Evolutionary conservation across 1,140 invertebrate genomes (phyloP).

Genomic region (Trachymyrmex septentrionalis): DNA sequence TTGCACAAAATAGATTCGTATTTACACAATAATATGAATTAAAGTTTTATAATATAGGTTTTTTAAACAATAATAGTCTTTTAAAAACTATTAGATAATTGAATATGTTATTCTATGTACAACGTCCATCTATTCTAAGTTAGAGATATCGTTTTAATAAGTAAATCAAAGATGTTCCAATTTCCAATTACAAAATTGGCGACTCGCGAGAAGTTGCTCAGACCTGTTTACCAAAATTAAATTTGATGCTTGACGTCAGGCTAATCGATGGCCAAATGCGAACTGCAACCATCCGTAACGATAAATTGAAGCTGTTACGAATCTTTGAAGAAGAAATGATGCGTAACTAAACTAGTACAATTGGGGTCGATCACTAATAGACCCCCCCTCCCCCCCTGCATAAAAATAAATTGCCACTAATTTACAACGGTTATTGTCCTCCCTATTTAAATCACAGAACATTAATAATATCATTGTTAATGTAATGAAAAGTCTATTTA

Average conservation of each 20-base stretch:
- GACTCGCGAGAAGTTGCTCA: not conserved
- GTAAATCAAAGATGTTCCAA: constrained; percentile 4
- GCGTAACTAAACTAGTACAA: not conserved
- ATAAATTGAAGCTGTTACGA: constrained; percentile 18
- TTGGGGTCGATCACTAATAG: constrained; percentile 7
- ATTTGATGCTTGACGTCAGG: constrained; percentile 56
- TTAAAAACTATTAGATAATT: not conserved
- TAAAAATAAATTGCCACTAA: not conserved
- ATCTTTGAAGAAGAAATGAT: constrained; percentile 13
- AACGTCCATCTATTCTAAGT: not conserved
- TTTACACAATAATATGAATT: not conserved
- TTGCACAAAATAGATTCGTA: not conserved
- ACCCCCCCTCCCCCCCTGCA: not conserved
- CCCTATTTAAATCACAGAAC: not conserved
- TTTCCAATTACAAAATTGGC: constrained; percentile 36
- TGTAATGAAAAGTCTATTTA: not conserved
- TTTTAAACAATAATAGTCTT: not conserved
- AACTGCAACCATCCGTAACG: not conserved
- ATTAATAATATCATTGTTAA: not conserved
- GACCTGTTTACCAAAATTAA: constrained; percentile 57
- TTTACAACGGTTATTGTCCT: not conserved
- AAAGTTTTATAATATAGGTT: too few relatives aligned
- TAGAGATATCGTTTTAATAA: constrained; percentile 11
- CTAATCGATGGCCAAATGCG: constrained; percentile 42
- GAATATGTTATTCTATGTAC: not conserved